Evolutionary conservation across 2,113 vertebrate genomes (phyloP).

Genomic region (Plestiodon gilberti): DNA sequence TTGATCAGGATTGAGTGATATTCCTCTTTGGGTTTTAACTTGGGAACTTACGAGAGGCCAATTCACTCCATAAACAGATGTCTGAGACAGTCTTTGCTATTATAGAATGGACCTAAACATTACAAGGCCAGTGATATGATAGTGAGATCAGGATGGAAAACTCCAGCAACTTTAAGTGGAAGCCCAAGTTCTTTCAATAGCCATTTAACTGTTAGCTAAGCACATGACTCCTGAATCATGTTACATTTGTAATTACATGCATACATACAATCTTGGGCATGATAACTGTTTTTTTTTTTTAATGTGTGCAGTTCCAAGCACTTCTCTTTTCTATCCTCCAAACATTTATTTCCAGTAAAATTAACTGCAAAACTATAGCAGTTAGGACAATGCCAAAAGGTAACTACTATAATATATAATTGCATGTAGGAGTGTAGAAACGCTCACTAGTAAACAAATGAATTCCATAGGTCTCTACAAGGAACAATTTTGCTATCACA

Average conservation of each 20-base stretch:
- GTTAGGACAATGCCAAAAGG: background rate
- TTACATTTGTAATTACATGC: background rate
- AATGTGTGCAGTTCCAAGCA: background rate
- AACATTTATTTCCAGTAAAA: no score
- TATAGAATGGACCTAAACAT: background rate
- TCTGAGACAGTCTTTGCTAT: background rate
- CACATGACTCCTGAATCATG: background rate
- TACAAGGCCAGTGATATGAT: background rate
- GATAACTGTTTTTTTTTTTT: no score
- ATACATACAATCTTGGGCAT: background rate
- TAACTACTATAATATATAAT: no score
- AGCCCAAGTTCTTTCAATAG: background rate
- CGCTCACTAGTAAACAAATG: no score
- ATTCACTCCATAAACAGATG: background rate
- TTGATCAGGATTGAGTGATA: no score
- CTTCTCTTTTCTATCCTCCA: background rate
- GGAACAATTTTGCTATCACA: no score
- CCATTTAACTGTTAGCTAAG: background rate
- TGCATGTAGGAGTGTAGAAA: background rate
- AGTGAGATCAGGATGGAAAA: rapidly evolving
- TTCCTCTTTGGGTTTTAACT: no score
- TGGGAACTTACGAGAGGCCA: no score
- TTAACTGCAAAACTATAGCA: background rate
- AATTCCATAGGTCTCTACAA: no score
- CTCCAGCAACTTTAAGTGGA: background rate